Percentiles rank a stretch among this genome's conserved stretches.
Evolutionary conservation across 2,888 invertebrate species (phyloP).

Genomic region (Euphydryas editha): DNA sequence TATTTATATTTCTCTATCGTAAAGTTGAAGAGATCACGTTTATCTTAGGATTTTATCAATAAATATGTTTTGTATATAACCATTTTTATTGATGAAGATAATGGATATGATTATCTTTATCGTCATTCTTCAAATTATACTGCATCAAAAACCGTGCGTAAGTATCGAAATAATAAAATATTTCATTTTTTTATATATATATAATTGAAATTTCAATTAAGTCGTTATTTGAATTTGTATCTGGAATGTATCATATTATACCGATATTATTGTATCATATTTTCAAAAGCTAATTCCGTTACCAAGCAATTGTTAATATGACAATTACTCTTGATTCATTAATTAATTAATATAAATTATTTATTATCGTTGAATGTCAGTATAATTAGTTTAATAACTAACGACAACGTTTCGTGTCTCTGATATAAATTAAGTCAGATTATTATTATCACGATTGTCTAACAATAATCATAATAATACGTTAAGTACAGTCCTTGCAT

Average conservation of each 20-base stretch:
- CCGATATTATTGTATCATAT: slow-evolving; percentile 3
- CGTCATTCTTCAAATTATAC: no score
- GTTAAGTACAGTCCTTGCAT: background rate
- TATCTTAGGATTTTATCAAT: no score
- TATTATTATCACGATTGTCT: background rate
- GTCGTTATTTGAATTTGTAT: no score
- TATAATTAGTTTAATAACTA: slow-evolving; percentile 3
- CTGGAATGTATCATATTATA: background rate
- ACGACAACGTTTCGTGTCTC: background rate
- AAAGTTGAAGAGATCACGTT: no score
- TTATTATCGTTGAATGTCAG: background rate
- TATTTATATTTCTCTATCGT: no score
- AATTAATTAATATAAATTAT: slow-evolving; percentile 11
- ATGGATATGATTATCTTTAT: no score
- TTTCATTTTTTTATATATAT: no score
- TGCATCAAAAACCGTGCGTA: no score
- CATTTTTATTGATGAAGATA: no score
- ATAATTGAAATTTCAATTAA: no score
- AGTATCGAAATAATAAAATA: no score
- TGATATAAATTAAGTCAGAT: background rate
- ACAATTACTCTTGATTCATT: slow-evolving; percentile 5
- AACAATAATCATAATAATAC: background rate
- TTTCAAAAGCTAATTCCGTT: background rate
- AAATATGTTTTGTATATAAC: no score
- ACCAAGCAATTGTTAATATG: background rate